These are phyloP conservation scores for Tanytarsus gracilentus DNA, from an alignment of 2,888 invertebrate genomes.

Conservation along the genomic window DNA sequence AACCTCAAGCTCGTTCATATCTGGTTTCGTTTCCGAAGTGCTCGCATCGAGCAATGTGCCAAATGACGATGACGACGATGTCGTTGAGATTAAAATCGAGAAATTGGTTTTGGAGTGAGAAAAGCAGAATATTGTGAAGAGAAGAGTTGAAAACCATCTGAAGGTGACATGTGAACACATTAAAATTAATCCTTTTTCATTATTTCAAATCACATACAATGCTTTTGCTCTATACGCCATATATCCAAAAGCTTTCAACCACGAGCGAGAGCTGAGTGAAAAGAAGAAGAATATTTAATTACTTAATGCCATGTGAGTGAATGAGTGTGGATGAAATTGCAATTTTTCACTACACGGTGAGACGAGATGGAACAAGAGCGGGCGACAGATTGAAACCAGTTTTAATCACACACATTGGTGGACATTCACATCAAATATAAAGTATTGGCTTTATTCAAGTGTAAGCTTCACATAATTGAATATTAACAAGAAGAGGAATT, in stretches of 20 bases:
- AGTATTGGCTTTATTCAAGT: background rate
- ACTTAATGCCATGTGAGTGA: constrained; percentile 8
- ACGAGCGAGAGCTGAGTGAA: no score
- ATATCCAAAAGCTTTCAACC: no score
- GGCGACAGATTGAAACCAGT: constrained; percentile 1
- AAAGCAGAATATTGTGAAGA: background rate
- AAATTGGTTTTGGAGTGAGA: background rate
- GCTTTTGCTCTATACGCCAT: background rate
- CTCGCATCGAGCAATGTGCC: background rate
- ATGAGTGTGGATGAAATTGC: background rate
- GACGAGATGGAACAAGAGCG: background rate
- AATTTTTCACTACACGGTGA: background rate
- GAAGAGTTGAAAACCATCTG: background rate
- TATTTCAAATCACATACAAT: constrained; percentile 15
- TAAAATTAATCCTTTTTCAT: constrained; percentile 26
- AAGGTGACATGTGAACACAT: constrained; percentile 24
- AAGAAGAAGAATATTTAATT: constrained; percentile 20
- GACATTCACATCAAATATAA: constrained; percentile 5
- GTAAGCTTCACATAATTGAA: background rate
- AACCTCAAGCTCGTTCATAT: background rate
- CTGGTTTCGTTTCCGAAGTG: constrained; percentile 6
- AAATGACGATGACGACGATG: no score
- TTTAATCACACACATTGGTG: background rate
- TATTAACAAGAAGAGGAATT: background rate
- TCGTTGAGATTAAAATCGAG: background rate